These are phyloP conservation scores for Sylvia borin DNA, from an alignment of 2,797 vertebrate genomes.

Conservation along the genomic window DNA sequence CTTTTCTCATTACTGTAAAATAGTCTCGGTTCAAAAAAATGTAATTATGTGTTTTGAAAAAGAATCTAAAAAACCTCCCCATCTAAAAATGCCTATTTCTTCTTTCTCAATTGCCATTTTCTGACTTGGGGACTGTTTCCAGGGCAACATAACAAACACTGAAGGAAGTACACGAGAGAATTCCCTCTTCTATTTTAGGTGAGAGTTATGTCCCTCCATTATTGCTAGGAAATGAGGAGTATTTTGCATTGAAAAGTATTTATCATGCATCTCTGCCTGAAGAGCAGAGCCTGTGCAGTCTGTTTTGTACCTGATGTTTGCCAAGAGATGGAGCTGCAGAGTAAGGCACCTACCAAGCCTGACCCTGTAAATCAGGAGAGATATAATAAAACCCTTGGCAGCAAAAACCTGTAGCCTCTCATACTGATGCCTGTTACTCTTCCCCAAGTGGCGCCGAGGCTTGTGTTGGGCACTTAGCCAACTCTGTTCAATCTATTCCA, in stretches of 20 bases:
- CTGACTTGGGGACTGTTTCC: constrained; percentile 26
- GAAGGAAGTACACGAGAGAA: neutral
- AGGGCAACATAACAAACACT: constrained; percentile 17
- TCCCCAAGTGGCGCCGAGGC: fast-evolving
- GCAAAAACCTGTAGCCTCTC: neutral
- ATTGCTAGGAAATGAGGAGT: constrained; percentile 1
- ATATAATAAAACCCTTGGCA: neutral
- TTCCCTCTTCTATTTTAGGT: constrained; percentile 43
- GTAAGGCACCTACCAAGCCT: neutral
- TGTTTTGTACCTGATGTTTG: neutral
- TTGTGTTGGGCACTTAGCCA: neutral
- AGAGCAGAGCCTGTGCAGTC: neutral
- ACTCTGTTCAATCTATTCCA: neutral
- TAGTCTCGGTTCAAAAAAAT: neutral
- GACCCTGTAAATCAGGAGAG: neutral
- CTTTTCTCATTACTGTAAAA: neutral
- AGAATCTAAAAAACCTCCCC: fast-evolving
- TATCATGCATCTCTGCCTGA: neutral
- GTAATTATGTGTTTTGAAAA: neutral
- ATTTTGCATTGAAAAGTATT: neutral
- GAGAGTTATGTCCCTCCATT: neutral
- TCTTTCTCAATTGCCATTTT: neutral
- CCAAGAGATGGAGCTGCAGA: constrained; percentile 57
- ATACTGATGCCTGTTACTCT: neutral
- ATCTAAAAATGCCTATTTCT: neutral